Evolutionary conservation across 2,888 invertebrate species (phyloP).

Genomic region (Phyllotreta cruciferae): DNA sequence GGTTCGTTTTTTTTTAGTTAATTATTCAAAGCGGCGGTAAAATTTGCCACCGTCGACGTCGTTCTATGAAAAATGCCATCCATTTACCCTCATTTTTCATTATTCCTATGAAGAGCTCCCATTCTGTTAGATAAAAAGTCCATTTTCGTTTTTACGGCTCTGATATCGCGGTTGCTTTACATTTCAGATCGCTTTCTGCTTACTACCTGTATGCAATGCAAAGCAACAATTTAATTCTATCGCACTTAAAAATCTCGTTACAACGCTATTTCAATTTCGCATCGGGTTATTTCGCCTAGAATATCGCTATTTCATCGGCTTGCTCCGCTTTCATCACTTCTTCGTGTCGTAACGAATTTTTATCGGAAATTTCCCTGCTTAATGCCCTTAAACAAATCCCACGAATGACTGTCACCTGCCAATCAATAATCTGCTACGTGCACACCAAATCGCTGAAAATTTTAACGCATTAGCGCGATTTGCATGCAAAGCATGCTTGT

Average conservation of each 20-base stretch:
- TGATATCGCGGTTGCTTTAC: slow-evolving; percentile 19
- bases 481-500: neutral
- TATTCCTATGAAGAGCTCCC: slow-evolving; percentile 21
- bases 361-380: no score
- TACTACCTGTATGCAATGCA: slow-evolving; percentile 2
- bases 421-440: neutral
- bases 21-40: slow-evolving; percentile 26
- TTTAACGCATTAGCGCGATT: slow-evolving; percentile 3
- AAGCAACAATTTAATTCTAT: no score
- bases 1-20: slow-evolving; percentile 20
- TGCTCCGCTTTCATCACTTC: no score
- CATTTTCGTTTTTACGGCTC: slow-evolving; percentile 20
- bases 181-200: slow-evolving; percentile 13
- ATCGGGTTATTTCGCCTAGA: no score
- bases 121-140: slow-evolving; percentile 25
- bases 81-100: slow-evolving; percentile 25
- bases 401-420: slow-evolving; percentile 1
- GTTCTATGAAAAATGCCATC: slow-evolving; percentile 21
- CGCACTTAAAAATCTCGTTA: no score
- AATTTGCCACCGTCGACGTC: slow-evolving; percentile 26
- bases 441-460: slow-evolving; percentile 3
- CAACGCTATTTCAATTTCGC: no score
- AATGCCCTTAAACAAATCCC: no score
- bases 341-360: no score
- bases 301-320: no score